These are phyloP conservation scores for Lasioglossum malachurum DNA, from an alignment of 2,888 invertebrate species.

Conservation along the genomic window DNA sequence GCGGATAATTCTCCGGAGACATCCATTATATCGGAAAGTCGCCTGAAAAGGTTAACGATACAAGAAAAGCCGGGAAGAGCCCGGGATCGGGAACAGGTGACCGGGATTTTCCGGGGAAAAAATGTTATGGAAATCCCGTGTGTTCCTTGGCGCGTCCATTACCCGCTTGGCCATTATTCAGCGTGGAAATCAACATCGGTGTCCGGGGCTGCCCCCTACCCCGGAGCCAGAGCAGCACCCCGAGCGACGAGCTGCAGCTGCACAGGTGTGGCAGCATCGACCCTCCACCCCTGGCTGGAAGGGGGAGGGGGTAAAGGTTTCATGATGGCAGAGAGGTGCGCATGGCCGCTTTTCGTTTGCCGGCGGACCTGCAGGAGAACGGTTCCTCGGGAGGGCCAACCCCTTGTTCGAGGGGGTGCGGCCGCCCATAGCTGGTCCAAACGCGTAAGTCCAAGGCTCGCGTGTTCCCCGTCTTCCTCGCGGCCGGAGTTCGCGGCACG, in stretches of 20 bases:
- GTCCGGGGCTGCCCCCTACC: background rate
- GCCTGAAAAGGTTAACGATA: background rate
- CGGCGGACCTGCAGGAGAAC: conserved; percentile 36
- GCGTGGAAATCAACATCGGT: conserved; percentile 3
- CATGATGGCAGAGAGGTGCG: conserved; percentile 67
- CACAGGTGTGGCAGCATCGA: conserved; percentile 66
- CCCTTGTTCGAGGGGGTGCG: conserved; percentile 62
- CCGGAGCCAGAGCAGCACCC: conserved; percentile 12
- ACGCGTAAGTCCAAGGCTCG: conserved; percentile 21
- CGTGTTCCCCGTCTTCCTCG: background rate
- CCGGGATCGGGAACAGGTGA: background rate
- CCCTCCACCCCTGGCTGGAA: conserved; percentile 37
- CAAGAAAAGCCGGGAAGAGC: background rate
- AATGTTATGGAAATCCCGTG: background rate
- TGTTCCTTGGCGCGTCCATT: background rate
- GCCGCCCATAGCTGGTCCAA: conserved; percentile 32
- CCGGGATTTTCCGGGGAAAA: background rate
- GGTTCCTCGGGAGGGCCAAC: conserved; percentile 53
- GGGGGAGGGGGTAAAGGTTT: conserved; percentile 58
- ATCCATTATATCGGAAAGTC: background rate
- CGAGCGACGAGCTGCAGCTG: conserved; percentile 31
- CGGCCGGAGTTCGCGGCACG: conserved; percentile 34
- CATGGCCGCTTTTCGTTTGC: conserved; percentile 63
- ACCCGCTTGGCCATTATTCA: conserved; percentile 7
- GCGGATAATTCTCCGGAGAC: background rate